phyloP scores from a whole-genome alignment of 2,113 vertebrate genomes.

The Trochalopteron elliotii region DNA sequence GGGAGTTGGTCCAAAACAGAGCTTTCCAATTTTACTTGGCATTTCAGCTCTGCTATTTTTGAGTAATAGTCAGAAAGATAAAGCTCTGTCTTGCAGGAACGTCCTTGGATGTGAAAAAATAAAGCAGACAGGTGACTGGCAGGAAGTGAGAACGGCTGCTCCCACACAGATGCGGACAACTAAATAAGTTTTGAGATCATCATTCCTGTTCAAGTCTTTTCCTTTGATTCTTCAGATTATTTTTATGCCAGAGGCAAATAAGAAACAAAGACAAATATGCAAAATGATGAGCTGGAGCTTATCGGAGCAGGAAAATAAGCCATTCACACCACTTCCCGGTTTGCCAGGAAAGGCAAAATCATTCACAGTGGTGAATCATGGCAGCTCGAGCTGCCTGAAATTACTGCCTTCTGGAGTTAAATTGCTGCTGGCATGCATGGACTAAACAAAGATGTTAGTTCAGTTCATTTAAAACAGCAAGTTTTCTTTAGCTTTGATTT shows the following conservation, averaged over 20 bases:
- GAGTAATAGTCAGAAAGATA: background rate
- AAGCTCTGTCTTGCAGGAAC: background rate
- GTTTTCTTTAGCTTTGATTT: constrained; percentile 8
- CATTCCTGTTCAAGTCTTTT: constrained; percentile 63
- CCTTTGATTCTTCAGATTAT: constrained; percentile 74
- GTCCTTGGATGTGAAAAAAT: background rate
- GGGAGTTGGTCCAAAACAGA: constrained; percentile 7
- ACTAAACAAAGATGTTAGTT: constrained; percentile 64
- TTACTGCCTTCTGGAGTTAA: constrained; percentile 67
- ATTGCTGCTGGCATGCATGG: constrained; percentile 59
- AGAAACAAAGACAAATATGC: constrained; percentile 76
- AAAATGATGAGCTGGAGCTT: constrained; percentile 72
- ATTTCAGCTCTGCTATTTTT: background rate
- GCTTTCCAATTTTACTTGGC: constrained; percentile 13
- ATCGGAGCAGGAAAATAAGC: constrained; percentile 77
- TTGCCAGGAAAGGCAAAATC: constrained; percentile 74
- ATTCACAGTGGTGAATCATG: constrained; percentile 70
- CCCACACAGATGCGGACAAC: constrained; percentile 34
- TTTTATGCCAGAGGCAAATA: constrained; percentile 69
- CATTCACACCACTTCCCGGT: constrained; percentile 58
- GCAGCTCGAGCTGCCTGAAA: constrained; percentile 60
- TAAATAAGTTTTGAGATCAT: constrained; percentile 73
- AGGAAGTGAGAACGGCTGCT: constrained; percentile 28
- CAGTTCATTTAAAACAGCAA: constrained; percentile 36
- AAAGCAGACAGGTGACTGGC: constrained; percentile 39